phyloP scores from a whole-genome alignment of 2,888 invertebrate genomes.

The Nephrotoma flavescens region DNA sequence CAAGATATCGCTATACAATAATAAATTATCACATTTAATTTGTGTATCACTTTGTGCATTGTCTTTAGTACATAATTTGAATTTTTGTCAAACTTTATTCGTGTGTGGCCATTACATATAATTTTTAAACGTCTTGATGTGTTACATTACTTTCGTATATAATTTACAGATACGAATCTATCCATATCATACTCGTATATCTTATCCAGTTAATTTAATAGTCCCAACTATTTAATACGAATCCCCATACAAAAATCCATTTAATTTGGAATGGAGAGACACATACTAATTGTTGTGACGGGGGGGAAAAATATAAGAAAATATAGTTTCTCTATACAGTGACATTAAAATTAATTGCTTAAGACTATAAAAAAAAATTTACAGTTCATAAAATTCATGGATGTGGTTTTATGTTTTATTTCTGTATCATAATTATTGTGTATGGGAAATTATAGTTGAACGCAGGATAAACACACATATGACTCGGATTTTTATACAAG shows the following conservation, averaged over 20 bases:
- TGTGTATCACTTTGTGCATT: neutral
- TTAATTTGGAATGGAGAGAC: neutral
- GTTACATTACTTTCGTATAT: neutral
- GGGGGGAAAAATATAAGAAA: neutral
- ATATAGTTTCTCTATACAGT: neutral
- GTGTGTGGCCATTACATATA: neutral
- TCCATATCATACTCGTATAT: neutral
- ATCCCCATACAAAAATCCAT: neutral
- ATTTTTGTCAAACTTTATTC: neutral
- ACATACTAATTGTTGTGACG: neutral
- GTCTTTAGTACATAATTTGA: neutral
- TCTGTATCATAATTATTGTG: neutral
- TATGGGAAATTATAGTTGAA: neutral
- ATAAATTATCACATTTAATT: neutral
- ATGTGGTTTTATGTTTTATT: neutral
- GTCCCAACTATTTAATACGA: neutral
- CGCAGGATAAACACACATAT: neutral
- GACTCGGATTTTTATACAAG: neutral
- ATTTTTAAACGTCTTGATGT: neutral
- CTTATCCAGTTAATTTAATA: neutral
- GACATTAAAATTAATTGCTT: constrained; percentile 3
- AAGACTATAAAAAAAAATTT: neutral
- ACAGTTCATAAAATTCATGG: constrained; percentile 4
- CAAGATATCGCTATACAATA: neutral
- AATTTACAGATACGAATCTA: neutral